A percentile compares a stretch with the other conserved stretches of the same genome.
phyloP scores from a whole-genome alignment of 2,113 vertebrate species.

The Campylomormyrus tamandua region DNA sequence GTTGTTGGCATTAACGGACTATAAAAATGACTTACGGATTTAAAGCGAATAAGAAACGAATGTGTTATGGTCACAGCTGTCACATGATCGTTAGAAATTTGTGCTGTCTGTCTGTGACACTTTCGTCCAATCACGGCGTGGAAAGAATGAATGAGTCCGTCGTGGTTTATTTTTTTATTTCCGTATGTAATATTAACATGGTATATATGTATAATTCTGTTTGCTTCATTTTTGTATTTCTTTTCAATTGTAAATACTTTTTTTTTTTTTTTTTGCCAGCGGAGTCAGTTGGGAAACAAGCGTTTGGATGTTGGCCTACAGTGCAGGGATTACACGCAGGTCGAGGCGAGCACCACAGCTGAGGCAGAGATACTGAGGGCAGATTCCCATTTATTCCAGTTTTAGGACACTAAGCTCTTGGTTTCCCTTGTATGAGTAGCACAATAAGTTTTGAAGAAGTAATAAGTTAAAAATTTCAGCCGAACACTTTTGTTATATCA shows the following conservation, averaged over 20 bases:
- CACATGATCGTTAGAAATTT: slow-evolving; percentile 45
- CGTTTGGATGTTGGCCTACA: not conserved
- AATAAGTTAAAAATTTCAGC: not conserved
- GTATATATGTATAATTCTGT: slow-evolving; percentile 12
- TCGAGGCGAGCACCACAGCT: not conserved
- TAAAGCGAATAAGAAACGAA: slow-evolving; percentile 29
- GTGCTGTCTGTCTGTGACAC: slow-evolving; percentile 38
- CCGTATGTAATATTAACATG: slow-evolving; percentile 19
- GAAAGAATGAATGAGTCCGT: not conserved
- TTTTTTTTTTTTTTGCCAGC: not conserved
- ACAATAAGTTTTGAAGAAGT: not conserved
- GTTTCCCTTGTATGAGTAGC: not conserved
- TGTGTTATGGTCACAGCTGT: slow-evolving; percentile 25
- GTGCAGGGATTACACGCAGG: not conserved
- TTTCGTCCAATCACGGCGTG: slow-evolving; percentile 11
- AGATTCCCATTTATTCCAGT: not conserved
- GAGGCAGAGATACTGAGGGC: not conserved
- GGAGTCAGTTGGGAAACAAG: not conserved
- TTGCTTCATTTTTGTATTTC: not conserved
- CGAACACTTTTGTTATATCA: not conserved
- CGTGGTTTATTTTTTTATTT: slow-evolving; percentile 20
- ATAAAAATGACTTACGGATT: slow-evolving; percentile 44
- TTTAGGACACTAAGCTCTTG: not conserved
- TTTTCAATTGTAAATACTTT: slow-evolving; percentile 5
- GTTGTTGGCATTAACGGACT: slow-evolving; percentile 45